phyloP scores from a whole-genome alignment of 35 echinoderm and acorn worm species.

The Antedon bifida region DNA sequence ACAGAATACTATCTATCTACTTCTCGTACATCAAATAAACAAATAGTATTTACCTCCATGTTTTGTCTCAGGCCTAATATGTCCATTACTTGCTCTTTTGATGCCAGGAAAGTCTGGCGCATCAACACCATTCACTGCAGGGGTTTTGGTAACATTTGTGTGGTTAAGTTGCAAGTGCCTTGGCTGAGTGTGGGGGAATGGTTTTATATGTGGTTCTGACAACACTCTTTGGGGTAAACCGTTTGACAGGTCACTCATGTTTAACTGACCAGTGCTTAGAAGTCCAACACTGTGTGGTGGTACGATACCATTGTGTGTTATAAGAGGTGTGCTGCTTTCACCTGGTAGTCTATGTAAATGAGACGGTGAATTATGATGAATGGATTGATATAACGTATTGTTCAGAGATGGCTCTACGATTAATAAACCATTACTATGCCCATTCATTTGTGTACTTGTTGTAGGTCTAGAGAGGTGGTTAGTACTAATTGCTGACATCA shows the following conservation, averaged over 20 bases:
- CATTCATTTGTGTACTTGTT: neutral
- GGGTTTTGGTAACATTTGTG: neutral
- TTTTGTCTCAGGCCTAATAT: neutral
- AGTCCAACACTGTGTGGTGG: neutral
- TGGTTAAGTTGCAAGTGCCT: neutral
- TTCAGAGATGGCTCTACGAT: neutral
- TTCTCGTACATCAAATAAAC: too few species aligned
- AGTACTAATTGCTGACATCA: neutral
- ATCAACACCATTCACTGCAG: neutral
- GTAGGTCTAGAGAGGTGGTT: neutral
- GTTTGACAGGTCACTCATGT: neutral
- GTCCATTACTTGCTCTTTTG: neutral
- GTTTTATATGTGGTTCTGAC: neutral
- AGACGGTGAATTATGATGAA: neutral
- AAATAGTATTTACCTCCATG: neutral
- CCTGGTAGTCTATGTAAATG: neutral
- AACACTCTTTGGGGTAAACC: neutral
- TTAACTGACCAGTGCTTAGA: neutral
- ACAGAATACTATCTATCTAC: too few species aligned
- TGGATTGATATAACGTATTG: neutral
- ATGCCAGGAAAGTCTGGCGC: neutral
- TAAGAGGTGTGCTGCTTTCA: neutral
- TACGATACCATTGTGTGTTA: neutral
- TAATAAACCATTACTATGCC: neutral
- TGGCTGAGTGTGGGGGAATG: neutral